Base-by-base conservation (phyloP, 2,888 invertebrate genomes). In the Melieria picta region DNA sequence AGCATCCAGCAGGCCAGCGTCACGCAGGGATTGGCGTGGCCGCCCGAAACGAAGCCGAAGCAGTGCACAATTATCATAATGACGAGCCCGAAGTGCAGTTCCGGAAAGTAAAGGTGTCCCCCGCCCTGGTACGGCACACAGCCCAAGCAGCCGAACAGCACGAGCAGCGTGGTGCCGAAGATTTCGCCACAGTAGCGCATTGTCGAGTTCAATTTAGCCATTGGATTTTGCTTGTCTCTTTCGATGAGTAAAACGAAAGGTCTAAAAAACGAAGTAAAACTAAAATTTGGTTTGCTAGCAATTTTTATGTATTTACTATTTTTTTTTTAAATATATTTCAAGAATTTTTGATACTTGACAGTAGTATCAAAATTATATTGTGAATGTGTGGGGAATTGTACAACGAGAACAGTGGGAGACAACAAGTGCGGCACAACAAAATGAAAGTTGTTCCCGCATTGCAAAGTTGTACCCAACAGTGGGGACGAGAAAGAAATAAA, bases 1-100 rank as follows among this genome's bases (percentile, higher is more conserved):
- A 79, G 69, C 5, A 77, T 50, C 42, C 69, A 80, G 55, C 80
- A 80, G 6, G 80, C 75, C 11, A 80, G 71, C 4, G 80, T 74
- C 7, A 79, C 74, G 52, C 79, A 76, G 0, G 80, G 80, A 77
- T 80, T 80, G 7, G 77, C 75, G 71, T 80, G 80, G 5, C 80
- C 80, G 0, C 80, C 80, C 5, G 80, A 80, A 55, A 80, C 74
- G n/a, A 78, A 79, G 48, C 80, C 80, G 68, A 80, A 80, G 7
- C 79, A 75, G 42, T 80, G 80, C 75, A 80, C 72, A 0, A 79
- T 73, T 47, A 76, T 67, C 55, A 79, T 75, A 9, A 76, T 71
- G 4, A 75, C 72, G 55, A 80, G 16, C 11, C 80, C 80, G 10
- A 75, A 72, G 16, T 73, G 72, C 9, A 80, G 7, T 62, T 58